Evolutionary conservation across 2,888 invertebrate species (phyloP).

Genomic region (Chaitophorus viminalis): DNA sequence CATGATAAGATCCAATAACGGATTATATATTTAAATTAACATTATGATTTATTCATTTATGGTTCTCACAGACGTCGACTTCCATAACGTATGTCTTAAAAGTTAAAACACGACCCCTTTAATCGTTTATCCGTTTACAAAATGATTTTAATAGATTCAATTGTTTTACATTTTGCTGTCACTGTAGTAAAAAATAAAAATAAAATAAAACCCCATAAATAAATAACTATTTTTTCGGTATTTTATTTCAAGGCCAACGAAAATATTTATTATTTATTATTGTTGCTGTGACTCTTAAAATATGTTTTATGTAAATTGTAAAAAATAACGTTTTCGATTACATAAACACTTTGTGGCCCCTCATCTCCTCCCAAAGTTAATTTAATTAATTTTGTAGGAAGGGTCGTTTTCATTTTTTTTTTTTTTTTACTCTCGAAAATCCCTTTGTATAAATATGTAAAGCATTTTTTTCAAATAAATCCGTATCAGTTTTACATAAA

Average conservation of each 20-base stretch:
- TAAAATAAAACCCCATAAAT: not conserved
- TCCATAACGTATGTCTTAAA: not conserved
- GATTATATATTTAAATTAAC: not conserved
- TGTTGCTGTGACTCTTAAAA: constrained; percentile 41
- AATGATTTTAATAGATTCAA: not conserved
- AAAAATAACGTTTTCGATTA: constrained; percentile 48
- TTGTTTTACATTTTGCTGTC: not conserved
- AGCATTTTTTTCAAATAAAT: not conserved
- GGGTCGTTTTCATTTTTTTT: constrained; percentile 5
- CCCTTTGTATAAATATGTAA: not conserved
- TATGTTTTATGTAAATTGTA: constrained; percentile 37
- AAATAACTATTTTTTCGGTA: constrained; percentile 33
- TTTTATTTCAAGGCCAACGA: not conserved
- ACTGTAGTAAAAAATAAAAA: not conserved
- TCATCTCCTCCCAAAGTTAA: not conserved
- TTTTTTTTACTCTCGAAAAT: no score
- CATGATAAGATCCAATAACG: no score
- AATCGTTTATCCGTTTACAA: not conserved
- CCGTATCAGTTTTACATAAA: not conserved
- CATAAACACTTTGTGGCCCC: constrained; percentile 31
- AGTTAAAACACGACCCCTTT: not conserved
- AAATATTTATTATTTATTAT: constrained; percentile 20
- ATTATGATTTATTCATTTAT: not conserved
- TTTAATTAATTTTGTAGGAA: constrained; percentile 35
- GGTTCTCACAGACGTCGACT: not conserved